A percentile compares a stretch with the other conserved stretches of the same genome.
Evolutionary conservation across 2,888 invertebrate genomes (phyloP).

Genomic region (Emmelina monodactyla): DNA sequence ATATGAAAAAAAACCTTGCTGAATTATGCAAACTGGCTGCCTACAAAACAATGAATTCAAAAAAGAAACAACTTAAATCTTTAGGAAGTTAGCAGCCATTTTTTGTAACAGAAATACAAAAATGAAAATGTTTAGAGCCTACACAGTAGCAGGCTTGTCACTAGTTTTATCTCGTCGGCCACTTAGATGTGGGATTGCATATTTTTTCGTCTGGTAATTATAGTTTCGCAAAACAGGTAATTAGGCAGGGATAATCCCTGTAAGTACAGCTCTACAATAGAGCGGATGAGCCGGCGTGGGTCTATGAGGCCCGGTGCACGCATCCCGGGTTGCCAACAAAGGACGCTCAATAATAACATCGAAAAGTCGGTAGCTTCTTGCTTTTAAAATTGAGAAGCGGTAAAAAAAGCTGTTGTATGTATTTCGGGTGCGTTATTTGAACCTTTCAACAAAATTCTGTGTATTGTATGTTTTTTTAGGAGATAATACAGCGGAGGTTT

Average conservation of each 20-base stretch:
- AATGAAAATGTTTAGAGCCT: no score
- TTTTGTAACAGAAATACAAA: no score
- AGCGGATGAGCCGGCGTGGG: constrained; percentile 28
- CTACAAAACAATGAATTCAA: no score
- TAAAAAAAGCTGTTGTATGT: constrained; percentile 26
- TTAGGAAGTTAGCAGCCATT: no score
- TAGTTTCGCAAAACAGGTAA: constrained; percentile 55
- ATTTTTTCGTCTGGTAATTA: constrained; percentile 30
- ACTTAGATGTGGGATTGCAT: constrained; percentile 22
- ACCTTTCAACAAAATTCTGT: constrained; percentile 1
- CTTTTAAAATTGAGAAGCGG: constrained; percentile 35
- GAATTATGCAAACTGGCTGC: no score
- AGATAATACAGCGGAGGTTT: no score
- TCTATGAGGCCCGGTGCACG: constrained; percentile 39
- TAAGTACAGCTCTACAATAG: constrained; percentile 42
- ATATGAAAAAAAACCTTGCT: no score
- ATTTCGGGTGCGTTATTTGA: neutral
- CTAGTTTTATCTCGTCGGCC: neutral
- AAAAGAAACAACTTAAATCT: no score
- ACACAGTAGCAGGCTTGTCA: neutral
- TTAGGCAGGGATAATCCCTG: constrained; percentile 50
- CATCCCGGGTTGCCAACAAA: constrained; percentile 38
- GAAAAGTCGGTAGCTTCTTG: constrained; percentile 63
- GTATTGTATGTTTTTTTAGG: no score
- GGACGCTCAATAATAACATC: constrained; percentile 48